A percentile compares a stretch with the other conserved stretches of the same genome.
Evolutionary conservation across 2,797 vertebrate genomes (phyloP).

Genomic region (Gobio occitaniae): DNA sequence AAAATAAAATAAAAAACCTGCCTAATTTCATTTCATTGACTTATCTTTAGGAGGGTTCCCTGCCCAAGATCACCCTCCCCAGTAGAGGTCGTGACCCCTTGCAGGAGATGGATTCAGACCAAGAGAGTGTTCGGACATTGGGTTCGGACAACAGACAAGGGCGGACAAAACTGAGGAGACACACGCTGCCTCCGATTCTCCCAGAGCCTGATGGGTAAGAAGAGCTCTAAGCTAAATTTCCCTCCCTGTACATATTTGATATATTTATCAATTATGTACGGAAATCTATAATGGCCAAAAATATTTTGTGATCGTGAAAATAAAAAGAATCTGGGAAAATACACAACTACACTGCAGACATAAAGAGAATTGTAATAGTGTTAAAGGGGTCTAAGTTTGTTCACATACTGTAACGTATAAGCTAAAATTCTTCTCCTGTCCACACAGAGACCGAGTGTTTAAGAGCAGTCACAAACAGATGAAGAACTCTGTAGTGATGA

Average conservation of each 20-base stretch:
- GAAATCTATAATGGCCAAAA: neutral
- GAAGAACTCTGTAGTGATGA: conserved; percentile 80
- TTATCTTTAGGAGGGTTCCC: conserved; percentile 79
- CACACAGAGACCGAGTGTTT: conserved; percentile 78
- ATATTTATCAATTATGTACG: neutral
- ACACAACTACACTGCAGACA: neutral
- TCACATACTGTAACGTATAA: neutral
- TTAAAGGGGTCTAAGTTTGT: neutral
- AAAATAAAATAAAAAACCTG: too few species aligned
- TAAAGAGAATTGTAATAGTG: neutral
- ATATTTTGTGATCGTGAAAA: neutral
- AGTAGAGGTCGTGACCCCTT: conserved; percentile 70
- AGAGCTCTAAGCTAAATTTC: neutral
- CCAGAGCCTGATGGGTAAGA: conserved; percentile 75
- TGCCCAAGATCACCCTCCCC: conserved; percentile 79
- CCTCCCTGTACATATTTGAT: neutral
- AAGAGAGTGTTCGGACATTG: conserved; percentile 79
- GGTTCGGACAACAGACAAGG: conserved; percentile 71
- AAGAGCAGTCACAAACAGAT: conserved; percentile 81
- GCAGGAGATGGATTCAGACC: conserved; percentile 84
- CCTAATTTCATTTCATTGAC: neutral
- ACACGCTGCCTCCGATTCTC: conserved; percentile 83
- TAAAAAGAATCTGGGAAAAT: neutral
- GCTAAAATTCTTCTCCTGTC: neutral
- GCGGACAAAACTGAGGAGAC: conserved; percentile 70